These are phyloP conservation scores for Lasioglossum lativentre DNA, from an alignment of 2,888 invertebrate genomes.

Conservation along the genomic window DNA sequence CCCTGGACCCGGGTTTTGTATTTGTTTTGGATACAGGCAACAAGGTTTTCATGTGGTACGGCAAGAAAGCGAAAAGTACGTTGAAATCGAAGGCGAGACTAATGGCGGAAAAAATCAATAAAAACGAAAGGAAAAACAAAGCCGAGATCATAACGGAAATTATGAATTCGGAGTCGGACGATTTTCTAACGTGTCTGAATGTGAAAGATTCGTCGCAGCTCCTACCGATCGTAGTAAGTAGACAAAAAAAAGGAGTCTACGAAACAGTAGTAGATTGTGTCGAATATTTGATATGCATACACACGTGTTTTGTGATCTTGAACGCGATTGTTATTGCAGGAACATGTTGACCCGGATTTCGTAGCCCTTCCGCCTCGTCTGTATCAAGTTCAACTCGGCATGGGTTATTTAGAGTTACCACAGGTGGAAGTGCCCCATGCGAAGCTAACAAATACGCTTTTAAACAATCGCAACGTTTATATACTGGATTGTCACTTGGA, in stretches of 20 bases:
- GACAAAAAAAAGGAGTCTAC: neutral
- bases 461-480: conserved; percentile 97
- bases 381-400: conserved; percentile 98
- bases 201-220: conserved; percentile 85
- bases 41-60: conserved; percentile 96
- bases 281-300: neutral
- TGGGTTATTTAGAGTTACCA: conserved; percentile 99
- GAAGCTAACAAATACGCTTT: conserved; percentile 90
- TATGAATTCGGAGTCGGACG: conserved; percentile 92
- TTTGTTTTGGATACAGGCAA: conserved; percentile 96
- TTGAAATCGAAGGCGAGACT: conserved; percentile 94
- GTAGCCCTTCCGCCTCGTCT: conserved; percentile 90
- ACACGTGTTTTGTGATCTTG: neutral
- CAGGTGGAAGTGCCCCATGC: conserved; percentile 93
- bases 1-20: conserved; percentile 96
- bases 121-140: conserved; percentile 98
- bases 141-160: conserved; percentile 94
- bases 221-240: conserved; percentile 84
- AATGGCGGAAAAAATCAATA: conserved; percentile 99
- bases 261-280: neutral
- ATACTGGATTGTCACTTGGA: conserved; percentile 97
- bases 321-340: conserved; percentile 84
- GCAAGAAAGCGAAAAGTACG: conserved; percentile 94
- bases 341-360: conserved; percentile 90
- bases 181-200: conserved; percentile 93